Base-by-base conservation (phyloP, 2,113 vertebrate genomes). In the Microcebus murinus region DNA sequence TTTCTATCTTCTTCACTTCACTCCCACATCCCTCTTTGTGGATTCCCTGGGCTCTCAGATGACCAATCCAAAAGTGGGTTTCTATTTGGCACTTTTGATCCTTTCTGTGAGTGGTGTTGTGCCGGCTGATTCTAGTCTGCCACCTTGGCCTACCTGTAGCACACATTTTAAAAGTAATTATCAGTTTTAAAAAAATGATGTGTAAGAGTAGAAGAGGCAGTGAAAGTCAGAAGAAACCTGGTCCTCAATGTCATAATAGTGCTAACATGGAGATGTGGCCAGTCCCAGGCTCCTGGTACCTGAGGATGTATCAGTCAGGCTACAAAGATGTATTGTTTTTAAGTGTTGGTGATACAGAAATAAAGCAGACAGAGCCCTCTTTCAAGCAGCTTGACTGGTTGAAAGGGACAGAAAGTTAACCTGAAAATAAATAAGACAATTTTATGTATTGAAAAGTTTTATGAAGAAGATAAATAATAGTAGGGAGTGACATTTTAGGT, bases 381-480 rank as follows among this genome's bases (percentile, higher is more conserved):
- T 63, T 50, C 17, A 85, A 59, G 34, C 4, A 57, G 48, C 48
- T 45, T 34, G 55, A 65, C 52, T 89, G 52, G 39, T n/a, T 83
- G 45, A 89, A 89, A 8, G 39, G 11, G 15, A 50, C 4, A 55
- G 1, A 95, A 8, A n/a, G 8, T 73, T 48, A 95, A 90, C 4
- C 23, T 76, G n/a, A 67, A 86, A 84, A 82, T 85, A 96, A 86
- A n/a, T 34, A 71, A 70, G 71, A 67, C 74, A 11, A 80, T 71
- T 92, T 96, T 42, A 45, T 9, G 9, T 42, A 48, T 2, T 68
- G 23, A 79, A 87, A 74, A 65, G 21, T 87, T 27, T 71, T 85
- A 80, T 8, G 9, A 74, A 42, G 36, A 81, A 59, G 57, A 45
- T 34, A 59, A 67, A 90, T 86, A 36, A 84, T 17, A 63, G 6